These are phyloP conservation scores for Cherax destructor DNA, from an alignment of 1,140 invertebrate species.

Conservation along the genomic window DNA sequence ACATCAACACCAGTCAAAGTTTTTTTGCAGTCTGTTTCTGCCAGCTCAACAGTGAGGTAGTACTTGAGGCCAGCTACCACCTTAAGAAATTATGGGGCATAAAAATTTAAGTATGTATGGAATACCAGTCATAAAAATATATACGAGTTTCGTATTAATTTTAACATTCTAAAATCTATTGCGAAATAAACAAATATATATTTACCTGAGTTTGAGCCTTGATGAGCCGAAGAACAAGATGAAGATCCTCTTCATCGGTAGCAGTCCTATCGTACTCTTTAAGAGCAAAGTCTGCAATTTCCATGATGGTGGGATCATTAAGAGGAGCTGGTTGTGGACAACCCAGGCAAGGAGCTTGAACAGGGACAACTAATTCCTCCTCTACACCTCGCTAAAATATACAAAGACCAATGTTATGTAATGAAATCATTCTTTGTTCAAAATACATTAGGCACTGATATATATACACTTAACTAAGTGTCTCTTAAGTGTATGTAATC, in stretches of 20 bases:
- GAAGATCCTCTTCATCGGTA: conserved; percentile 61
- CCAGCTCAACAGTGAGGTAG: conserved; percentile 66
- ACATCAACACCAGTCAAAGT: conserved; percentile 57
- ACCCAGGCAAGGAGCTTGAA: conserved; percentile 51
- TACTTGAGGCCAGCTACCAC: conserved; percentile 68
- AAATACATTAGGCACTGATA: no score
- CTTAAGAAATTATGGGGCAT: not conserved
- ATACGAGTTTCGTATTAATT: no score
- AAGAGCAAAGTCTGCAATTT: conserved; percentile 66
- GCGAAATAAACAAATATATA: not conserved
- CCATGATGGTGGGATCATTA: conserved; percentile 64
- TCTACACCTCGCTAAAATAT: conserved; percentile 26
- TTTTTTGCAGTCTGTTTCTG: conserved; percentile 67
- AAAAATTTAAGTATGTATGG: not conserved
- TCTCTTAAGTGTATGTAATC: no score
- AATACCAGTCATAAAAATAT: no score
- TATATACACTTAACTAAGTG: no score
- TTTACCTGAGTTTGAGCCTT: conserved; percentile 70
- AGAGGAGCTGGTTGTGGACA: conserved; percentile 66
- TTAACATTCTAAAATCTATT: no score
- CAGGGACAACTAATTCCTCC: conserved; percentile 66
- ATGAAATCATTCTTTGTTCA: not conserved
- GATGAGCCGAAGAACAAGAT: conserved; percentile 62
- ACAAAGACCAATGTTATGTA: not conserved
- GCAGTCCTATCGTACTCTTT: conserved; percentile 67